Conservation (phyloP, 2,797 vertebrate genomes). For the Selene dorsalis region DNA sequence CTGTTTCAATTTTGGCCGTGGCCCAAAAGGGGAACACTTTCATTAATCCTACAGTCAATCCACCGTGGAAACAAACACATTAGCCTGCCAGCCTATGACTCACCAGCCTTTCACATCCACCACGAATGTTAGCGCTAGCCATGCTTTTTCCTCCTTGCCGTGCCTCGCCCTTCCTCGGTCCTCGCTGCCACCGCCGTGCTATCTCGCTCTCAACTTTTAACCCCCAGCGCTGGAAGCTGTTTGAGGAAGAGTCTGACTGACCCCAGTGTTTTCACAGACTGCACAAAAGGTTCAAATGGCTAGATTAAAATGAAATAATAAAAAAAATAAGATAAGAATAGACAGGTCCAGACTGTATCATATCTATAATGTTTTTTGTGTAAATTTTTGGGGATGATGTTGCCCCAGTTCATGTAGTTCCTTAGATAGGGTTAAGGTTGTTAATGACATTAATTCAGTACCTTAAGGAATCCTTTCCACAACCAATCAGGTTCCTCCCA, state of each 20-base stretch:
- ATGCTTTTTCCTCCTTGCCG: slow-evolving; percentile 62
- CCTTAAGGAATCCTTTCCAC: neutral
- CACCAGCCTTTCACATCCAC: slow-evolving; percentile 56
- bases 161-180: slow-evolving; percentile 66
- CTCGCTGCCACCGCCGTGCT: slow-evolving; percentile 36
- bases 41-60: slow-evolving; percentile 64
- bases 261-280: slow-evolving; percentile 8
- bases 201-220: slow-evolving; percentile 70
- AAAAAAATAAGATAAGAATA: neutral
- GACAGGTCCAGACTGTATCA: neutral
- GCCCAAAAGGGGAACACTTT: slow-evolving; percentile 64
- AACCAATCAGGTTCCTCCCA: neutral
- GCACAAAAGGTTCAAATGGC: slow-evolving; percentile 2
- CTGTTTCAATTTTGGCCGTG: slow-evolving; percentile 52
- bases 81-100: slow-evolving; percentile 59
- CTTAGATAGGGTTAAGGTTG: too few species aligned
- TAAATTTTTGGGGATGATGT: neutral
- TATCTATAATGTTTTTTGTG: slow-evolving; percentile 13
- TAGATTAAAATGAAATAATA: neutral
- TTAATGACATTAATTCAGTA: neutral
- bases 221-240: slow-evolving; percentile 22
- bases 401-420: neutral
- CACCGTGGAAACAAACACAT: slow-evolving; percentile 72
- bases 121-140: slow-evolving; percentile 36
- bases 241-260: slow-evolving; percentile 10